These are phyloP conservation scores for Varroa destructor DNA, from an alignment of 1,140 invertebrate genomes.

Conservation along the genomic window DNA sequence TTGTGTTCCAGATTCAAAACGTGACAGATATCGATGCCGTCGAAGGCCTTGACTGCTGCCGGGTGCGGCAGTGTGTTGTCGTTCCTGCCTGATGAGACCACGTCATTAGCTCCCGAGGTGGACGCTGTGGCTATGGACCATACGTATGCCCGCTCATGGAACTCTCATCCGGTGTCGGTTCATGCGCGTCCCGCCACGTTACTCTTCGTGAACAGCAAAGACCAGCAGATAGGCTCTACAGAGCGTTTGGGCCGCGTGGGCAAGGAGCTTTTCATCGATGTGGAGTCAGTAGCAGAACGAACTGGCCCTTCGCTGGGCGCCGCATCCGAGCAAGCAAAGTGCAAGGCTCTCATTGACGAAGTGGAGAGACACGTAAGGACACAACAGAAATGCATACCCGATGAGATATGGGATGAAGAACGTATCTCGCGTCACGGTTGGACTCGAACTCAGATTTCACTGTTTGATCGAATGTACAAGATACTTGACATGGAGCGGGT, in stretches of 20 bases:
- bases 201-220: conserved; percentile 40
- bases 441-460: not conserved
- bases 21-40: too few relatives aligned
- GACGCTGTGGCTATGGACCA: conserved; percentile 46
- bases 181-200: conserved; percentile 49
- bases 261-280: conserved; percentile 43
- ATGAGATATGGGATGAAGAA: conserved; percentile 22
- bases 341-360: conserved; percentile 18
- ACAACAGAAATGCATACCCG: conserved; percentile 27
- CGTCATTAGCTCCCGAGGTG: not conserved
- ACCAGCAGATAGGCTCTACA: not conserved
- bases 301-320: conserved; percentile 11
- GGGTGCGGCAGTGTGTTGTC: too few relatives aligned
- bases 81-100: too few relatives aligned
- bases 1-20: too few relatives aligned
- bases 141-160: conserved; percentile 55
- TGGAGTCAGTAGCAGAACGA: conserved; percentile 38
- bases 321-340: conserved; percentile 13
- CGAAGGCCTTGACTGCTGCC: too few relatives aligned
- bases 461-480: conserved; percentile 17
- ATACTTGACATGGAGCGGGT: conserved; percentile 15
- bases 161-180: conserved; percentile 52
- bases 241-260: conserved; percentile 34
- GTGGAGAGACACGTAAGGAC: conserved; percentile 17
- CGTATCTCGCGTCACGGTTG: conserved; percentile 4